Evolutionary conservation across 2,113 vertebrate genomes (phyloP).

Genomic region (Hydrochoerus hydrochaeris): DNA sequence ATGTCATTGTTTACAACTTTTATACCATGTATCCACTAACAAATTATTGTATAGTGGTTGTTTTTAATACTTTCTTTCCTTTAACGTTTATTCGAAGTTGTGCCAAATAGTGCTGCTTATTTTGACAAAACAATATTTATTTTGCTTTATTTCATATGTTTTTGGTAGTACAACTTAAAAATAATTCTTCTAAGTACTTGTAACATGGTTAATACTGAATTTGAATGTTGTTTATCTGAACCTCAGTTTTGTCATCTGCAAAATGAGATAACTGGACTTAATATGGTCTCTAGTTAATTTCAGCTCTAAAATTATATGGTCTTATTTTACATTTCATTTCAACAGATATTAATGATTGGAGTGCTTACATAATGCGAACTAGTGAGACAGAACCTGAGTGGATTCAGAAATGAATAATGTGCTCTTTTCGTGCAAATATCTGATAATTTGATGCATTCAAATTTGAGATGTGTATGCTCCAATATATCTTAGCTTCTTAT

Average conservation of each 20-base stretch:
- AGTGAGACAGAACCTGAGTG: background rate
- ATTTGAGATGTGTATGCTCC: background rate
- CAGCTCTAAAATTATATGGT: conserved; percentile 19
- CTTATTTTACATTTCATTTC: conserved; percentile 59
- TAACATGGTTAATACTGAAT: conserved; percentile 22
- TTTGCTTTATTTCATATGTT: conserved; percentile 58
- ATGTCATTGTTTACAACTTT: background rate
- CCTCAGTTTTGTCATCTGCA: conserved; percentile 50
- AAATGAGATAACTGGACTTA: conserved; percentile 38
- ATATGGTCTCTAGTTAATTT: conserved; percentile 7
- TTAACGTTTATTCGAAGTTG: background rate
- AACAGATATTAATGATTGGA: conserved; percentile 43
- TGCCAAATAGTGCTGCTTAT: conserved; percentile 31
- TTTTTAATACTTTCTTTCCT: background rate
- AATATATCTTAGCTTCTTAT: conserved; percentile 1
- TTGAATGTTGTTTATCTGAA: conserved; percentile 26
- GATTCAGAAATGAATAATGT: conserved; percentile 12
- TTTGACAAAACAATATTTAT: conserved; percentile 31
- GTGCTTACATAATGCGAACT: conserved; percentile 38
- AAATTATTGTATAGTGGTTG: background rate
- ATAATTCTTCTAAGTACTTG: background rate
- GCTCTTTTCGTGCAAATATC: conserved; percentile 41
- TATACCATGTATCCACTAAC: background rate
- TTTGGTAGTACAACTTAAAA: conserved; percentile 39
- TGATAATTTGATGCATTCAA: conserved; percentile 31